A percentile compares a stretch with the other conserved stretches of the same genome.
These are phyloP conservation scores for Panagrolaimus sp. DNA, from an alignment of 1,140 invertebrate genomes.

Conservation along the genomic window DNA sequence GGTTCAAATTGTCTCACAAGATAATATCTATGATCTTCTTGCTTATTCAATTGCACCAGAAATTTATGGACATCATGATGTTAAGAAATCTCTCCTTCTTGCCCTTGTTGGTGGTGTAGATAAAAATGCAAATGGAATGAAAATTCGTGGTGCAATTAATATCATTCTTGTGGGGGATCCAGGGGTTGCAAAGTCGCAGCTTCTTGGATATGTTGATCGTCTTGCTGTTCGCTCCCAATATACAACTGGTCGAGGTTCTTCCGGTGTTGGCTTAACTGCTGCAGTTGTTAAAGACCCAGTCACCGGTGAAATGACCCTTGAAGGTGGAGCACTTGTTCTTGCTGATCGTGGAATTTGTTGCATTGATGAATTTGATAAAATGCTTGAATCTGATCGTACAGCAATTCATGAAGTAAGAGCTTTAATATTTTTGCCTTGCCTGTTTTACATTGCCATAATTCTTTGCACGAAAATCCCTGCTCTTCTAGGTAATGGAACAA, in stretches of 20 bases:
- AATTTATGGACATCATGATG: constrained; percentile 94
- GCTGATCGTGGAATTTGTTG: constrained; percentile 96
- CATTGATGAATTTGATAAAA: constrained; percentile 99
- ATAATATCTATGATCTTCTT: constrained; percentile 85
- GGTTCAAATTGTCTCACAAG: constrained; percentile 58
- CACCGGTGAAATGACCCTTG: constrained; percentile 92
- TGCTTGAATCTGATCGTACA: constrained; percentile 88
- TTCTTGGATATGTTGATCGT: constrained; percentile 88
- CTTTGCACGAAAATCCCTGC: not conserved
- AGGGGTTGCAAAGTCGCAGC: constrained; percentile 95
- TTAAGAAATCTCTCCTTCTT: constrained; percentile 90
- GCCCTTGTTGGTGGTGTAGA: constrained; percentile 92
- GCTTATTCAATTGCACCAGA: constrained; percentile 91
- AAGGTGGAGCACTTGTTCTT: constrained; percentile 93
- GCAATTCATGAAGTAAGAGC: constrained; percentile 86
- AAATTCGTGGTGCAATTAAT: constrained; percentile 84
- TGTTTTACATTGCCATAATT: not conserved
- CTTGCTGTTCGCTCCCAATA: constrained; percentile 86
- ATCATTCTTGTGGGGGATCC: constrained; percentile 99
- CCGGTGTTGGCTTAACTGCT: constrained; percentile 93
- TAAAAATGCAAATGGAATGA: constrained; percentile 72
- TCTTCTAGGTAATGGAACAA: constrained; percentile 79
- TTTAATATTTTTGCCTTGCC: constrained; percentile 13
- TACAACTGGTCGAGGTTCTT: constrained; percentile 91
- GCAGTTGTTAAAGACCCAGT: constrained; percentile 94